Evolutionary conservation across 2,113 vertebrate species (phyloP).

Genomic region (Polypterus senegalus): DNA sequence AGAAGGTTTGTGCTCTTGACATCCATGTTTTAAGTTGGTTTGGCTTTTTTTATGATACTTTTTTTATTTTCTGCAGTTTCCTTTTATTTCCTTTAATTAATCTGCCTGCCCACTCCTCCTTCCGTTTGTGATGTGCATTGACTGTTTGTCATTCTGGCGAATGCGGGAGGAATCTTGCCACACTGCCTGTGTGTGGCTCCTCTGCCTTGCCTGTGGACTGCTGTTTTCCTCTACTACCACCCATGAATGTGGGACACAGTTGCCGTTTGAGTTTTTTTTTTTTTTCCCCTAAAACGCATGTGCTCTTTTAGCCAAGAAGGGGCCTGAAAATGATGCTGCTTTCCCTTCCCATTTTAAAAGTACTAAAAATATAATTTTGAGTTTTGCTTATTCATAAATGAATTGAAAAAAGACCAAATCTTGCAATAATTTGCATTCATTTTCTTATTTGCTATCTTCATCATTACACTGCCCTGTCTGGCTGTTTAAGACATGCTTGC

Average conservation of each 20-base stretch:
- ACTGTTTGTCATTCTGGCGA: slow-evolving; percentile 36
- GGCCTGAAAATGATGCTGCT: slow-evolving; percentile 30
- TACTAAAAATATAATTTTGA: neutral
- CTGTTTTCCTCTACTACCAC: slow-evolving; percentile 24
- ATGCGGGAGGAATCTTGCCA: slow-evolving; percentile 26
- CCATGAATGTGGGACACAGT: slow-evolving; percentile 20
- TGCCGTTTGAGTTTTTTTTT: neutral
- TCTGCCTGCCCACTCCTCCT: slow-evolving; percentile 35
- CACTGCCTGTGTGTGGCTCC: slow-evolving; percentile 25
- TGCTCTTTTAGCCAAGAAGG: neutral
- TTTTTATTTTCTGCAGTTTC: slow-evolving; percentile 35
- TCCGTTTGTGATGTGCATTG: slow-evolving; percentile 40
- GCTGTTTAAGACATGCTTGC: slow-evolving; percentile 54
- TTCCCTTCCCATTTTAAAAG: slow-evolving; percentile 5
- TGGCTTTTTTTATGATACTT: slow-evolving; percentile 21
- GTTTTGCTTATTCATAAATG: neutral
- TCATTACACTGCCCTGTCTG: slow-evolving; percentile 39
- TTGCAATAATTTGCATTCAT: slow-evolving; percentile 34
- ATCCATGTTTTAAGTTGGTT: slow-evolving; percentile 58
- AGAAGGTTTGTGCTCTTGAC: slow-evolving; percentile 89
- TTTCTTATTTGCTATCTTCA: slow-evolving; percentile 33
- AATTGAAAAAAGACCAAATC: slow-evolving; percentile 17
- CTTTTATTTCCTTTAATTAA: slow-evolving; percentile 23
- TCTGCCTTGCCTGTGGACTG: slow-evolving; percentile 42
- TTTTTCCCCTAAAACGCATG: slow-evolving; percentile 4